Evolutionary conservation across 1,140 invertebrate genomes (phyloP).

Genomic region (Pogonus chalceus): DNA sequence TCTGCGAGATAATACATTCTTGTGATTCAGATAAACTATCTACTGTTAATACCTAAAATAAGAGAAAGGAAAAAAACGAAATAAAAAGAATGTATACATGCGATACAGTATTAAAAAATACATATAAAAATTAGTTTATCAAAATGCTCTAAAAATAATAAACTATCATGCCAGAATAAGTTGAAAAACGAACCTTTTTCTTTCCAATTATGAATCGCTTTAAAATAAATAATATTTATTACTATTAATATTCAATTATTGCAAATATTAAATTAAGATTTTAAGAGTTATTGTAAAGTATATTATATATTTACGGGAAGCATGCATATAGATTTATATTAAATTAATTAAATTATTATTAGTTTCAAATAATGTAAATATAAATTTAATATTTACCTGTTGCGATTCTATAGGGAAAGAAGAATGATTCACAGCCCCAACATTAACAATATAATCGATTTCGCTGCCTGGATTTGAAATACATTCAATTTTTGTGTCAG

Average conservation of each 20-base stretch:
- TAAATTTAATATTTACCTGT: not conserved
- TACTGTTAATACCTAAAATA: slow-evolving; percentile 5
- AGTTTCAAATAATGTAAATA: too few relatives aligned
- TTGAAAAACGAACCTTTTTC: slow-evolving; percentile 3
- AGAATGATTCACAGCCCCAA: slow-evolving; percentile 34
- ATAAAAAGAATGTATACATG: not conserved
- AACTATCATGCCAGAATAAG: too few relatives aligned
- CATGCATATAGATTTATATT: too few relatives aligned
- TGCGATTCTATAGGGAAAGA: not conserved
- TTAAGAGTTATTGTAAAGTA: too few relatives aligned
- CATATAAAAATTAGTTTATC: too few relatives aligned
- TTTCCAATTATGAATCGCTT: slow-evolving; percentile 3
- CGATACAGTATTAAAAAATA: too few relatives aligned
- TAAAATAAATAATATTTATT: not conserved
- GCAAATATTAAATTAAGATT: too few relatives aligned
- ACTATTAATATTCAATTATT: too few relatives aligned
- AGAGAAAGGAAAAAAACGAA: not conserved
- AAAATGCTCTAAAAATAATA: too few relatives aligned
- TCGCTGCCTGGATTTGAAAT: slow-evolving; percentile 55
- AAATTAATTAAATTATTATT: too few relatives aligned
- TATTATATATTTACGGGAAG: too few relatives aligned
- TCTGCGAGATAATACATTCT: slow-evolving; percentile 2
- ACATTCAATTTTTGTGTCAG: slow-evolving; percentile 55
- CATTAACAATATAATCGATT: slow-evolving; percentile 66
- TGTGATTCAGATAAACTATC: not conserved